A percentile compares a stretch with the other conserved stretches of the same genome.
phyloP scores from a whole-genome alignment of 2,113 vertebrate species.

The Lathamus discolor region DNA sequence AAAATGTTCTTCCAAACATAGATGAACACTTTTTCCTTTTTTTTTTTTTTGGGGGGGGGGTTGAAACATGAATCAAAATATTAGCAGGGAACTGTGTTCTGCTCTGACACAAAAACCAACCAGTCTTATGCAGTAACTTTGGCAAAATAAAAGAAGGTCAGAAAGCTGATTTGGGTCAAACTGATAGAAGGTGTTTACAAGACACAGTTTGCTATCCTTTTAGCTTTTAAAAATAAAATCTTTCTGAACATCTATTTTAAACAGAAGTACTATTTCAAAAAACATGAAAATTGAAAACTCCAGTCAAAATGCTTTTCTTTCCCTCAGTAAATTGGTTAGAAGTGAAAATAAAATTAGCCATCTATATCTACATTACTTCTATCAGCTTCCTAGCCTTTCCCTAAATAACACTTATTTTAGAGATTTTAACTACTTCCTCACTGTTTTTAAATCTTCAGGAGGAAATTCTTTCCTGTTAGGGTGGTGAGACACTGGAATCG shows the following conservation, averaged over 20 bases:
- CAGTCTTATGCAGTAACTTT: background rate
- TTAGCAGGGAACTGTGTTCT: background rate
- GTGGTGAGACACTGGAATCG: no score
- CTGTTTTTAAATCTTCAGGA: background rate
- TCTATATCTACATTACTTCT: background rate
- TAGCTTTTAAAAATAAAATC: background rate
- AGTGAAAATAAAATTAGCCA: background rate
- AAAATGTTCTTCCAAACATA: background rate
- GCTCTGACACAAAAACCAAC: background rate
- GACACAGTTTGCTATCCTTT: background rate
- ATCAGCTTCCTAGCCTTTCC: background rate
- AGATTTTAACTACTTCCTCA: background rate
- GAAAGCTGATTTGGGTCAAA: background rate
- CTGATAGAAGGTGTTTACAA: background rate
- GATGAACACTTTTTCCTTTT: background rate
- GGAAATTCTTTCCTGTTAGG: no score
- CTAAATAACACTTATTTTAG: background rate
- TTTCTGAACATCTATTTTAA: background rate
- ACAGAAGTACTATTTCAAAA: background rate
- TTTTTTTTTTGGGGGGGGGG: background rate
- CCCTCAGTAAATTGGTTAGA: background rate
- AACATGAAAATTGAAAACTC: background rate
- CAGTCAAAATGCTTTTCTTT: background rate
- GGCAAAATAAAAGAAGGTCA: background rate
- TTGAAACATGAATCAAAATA: background rate